Conservation (phyloP, 2,113 vertebrate genomes). For the Archocentrus centrarchus region DNA sequence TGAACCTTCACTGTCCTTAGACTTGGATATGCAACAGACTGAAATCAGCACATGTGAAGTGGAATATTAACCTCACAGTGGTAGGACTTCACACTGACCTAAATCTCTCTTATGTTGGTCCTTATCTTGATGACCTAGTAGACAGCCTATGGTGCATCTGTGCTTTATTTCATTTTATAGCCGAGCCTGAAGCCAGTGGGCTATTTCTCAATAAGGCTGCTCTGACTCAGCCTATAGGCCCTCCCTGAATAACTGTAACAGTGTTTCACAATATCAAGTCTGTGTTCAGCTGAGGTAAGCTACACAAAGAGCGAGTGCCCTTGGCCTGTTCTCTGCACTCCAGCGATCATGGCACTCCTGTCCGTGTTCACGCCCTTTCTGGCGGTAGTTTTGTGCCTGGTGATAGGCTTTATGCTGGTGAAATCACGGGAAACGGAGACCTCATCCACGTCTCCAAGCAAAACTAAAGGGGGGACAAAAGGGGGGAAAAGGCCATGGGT, state of each 20-base stretch:
- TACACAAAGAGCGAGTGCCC: neutral
- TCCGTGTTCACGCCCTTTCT: constrained; percentile 86
- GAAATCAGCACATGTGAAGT: neutral
- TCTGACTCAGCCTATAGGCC: neutral
- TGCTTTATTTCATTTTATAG: neutral
- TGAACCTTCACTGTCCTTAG: neutral
- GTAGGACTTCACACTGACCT: constrained; percentile 33
- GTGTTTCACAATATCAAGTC: constrained; percentile 1
- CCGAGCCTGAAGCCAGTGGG: neutral
- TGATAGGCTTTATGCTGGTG: constrained; percentile 83
- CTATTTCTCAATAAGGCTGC: neutral
- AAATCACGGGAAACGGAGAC: constrained; percentile 52
- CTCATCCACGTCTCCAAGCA: neutral
- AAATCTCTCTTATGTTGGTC: neutral
- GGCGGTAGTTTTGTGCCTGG: constrained; percentile 84
- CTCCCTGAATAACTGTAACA: neutral
- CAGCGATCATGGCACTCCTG: constrained; percentile 80
- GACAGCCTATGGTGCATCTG: neutral
- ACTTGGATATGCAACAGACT: neutral
- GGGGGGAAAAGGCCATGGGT: constrained; percentile 80
- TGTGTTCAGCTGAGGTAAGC: neutral
- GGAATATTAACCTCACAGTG: constrained; percentile 19
- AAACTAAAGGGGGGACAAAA: constrained; percentile 9
- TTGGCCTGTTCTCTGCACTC: neutral
- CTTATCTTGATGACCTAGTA: neutral